These are phyloP conservation scores for Morelia viridis DNA, from an alignment of 2,797 vertebrate genomes.

Conservation along the genomic window DNA sequence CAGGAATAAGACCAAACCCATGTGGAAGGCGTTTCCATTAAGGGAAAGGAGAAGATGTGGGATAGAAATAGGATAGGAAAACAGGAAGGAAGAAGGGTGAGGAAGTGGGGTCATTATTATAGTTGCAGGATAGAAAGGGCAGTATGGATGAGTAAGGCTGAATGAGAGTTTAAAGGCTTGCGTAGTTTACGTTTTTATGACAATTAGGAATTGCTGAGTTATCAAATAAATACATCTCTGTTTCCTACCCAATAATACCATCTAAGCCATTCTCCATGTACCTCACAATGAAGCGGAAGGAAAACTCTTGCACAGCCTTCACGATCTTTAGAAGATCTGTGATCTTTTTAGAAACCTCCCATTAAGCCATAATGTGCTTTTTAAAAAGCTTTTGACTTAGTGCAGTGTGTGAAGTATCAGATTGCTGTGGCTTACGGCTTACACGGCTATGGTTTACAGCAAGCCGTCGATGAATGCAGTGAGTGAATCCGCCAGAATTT, in stretches of 20 bases:
- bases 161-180: background rate
- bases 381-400: too few relatives aligned
- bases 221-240: background rate
- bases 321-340: background rate
- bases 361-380: too few relatives aligned
- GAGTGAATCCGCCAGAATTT: background rate
- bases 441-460: too few relatives aligned
- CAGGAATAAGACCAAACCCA: background rate
- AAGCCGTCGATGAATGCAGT: background rate
- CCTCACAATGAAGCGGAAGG: background rate
- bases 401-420: too few relatives aligned
- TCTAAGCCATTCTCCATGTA: background rate
- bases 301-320: background rate
- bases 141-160: background rate
- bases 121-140: background rate
- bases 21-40: background rate
- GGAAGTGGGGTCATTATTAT: background rate
- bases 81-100: background rate
- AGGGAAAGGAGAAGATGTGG: background rate
- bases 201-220: background rate
- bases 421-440: too few relatives aligned
- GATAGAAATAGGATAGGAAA: background rate
- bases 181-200: background rate
- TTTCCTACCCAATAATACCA: background rate
- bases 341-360: background rate